These are phyloP conservation scores for Tiliacea citrago DNA, from an alignment of 2,888 invertebrate species.

Conservation along the genomic window DNA sequence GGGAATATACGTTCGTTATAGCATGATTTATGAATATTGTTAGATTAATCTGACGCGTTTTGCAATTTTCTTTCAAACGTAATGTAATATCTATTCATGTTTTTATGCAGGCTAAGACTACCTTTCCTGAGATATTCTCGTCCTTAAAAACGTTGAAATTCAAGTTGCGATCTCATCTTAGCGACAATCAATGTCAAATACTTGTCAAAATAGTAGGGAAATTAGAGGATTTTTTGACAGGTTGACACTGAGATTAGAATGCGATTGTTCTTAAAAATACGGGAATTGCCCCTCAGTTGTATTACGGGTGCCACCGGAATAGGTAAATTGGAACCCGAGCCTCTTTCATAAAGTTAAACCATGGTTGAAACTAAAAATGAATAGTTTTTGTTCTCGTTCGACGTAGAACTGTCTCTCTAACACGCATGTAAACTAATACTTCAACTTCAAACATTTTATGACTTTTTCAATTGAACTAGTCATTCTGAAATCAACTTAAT, in stretches of 20 bases:
- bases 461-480: too few species aligned
- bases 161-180: too few species aligned
- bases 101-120: not conserved
- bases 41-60: slow-evolving; percentile 10
- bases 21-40: slow-evolving; percentile 51
- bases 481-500: too few species aligned
- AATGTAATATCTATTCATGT: not conserved
- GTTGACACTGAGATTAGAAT: too few species aligned
- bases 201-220: too few species aligned
- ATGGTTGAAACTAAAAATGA: not conserved
- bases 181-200: too few species aligned
- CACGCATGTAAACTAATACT: too few species aligned
- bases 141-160: too few species aligned
- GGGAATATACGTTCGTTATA: slow-evolving; percentile 13
- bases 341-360: not conserved
- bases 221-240: too few species aligned
- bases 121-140: not conserved
- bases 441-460: too few species aligned
- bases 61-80: slow-evolving; percentile 19
- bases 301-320: not conserved
- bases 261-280: too few species aligned
- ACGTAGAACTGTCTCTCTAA: not conserved
- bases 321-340: not conserved
- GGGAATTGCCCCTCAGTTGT: too few species aligned
- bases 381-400: not conserved